Base-by-base conservation (phyloP, 2,797 vertebrate species). In the Anas capensis region DNA sequence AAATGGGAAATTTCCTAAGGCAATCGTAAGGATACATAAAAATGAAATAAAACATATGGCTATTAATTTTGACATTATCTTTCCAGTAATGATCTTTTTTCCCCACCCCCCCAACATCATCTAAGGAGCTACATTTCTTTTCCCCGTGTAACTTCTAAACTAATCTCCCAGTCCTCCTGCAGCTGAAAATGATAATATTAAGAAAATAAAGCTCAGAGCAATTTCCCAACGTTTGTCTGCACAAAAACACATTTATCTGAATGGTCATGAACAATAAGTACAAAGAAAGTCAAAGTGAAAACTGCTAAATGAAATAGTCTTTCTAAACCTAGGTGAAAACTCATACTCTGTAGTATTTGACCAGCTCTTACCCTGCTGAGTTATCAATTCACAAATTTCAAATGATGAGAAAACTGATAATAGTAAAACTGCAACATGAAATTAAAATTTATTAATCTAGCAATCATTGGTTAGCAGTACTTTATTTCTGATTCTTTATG, bases 241-340 rank as follows among this genome's bases (percentile, higher is more conserved):
- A 95, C 51, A 92, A 95, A 94, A 71, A 18, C 82, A 95, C 53
- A 87, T 94, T 88, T 96, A 70, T 82, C 78, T 88, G 96, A 97
- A 97, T 95, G 94, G 92, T 95, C 95, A 95, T 91, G 94, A 97
- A 95, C 86, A 94, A 90, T 94, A 95, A 75, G 68, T 85, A 93
- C 46, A 88, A 95, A 79, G 34, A 90, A 93, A 66, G 78, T 94
- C 76, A 69, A 86, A 92, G 75, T 92, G 48, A 93, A 97, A 91
- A 90, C 54, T 40, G n/a, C 57, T 93, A 93, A 93, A 91, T 83
- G 65, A 92, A 93, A 92, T 64, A 83, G 48, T 72, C 66, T 92
- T 88, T 93, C 68, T 27, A 90, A 93, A 95, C 65, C 66, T 88
- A 86, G 88, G 78, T 83, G 44, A 93, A 84, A 93, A 79, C 70